Evolutionary conservation across 2,113 vertebrate genomes (phyloP), one percentile per base, ranked within the genome.

Genomic region (Corvus cornix): DNA sequence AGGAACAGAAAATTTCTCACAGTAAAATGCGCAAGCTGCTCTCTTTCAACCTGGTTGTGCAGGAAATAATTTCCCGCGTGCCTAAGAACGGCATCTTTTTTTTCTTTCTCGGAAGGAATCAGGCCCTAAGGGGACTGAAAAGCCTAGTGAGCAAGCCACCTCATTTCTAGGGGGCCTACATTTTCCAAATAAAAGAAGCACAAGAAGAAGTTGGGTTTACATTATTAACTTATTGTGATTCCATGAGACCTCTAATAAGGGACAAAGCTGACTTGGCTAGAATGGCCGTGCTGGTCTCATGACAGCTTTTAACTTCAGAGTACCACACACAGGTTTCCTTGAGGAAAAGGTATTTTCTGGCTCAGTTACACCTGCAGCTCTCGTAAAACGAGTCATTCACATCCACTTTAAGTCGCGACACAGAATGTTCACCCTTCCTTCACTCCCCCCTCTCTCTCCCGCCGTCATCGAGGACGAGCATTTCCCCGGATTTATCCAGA

Each of bases 31-130:
- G 70, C 17, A 55, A 72, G 28, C 56, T 68, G 41, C 16, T 91
- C 41, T 56, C 41, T 41, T 92, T 37, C 39, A 31, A 62, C 64
- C 46, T 39, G 14, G 33, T 33, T 1, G 0, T 0, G 0, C 35
- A 68, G 26, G 48, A 84, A 66, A 69, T 19, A 14, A 79, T 31
- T 64, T 75, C 58, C 41, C 58, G 31, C 26, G 26, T 0, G 2
- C 24, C 69, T 13, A 51, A 66, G 35, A 63, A n/a, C 0, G 0
- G 23, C 48, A 35, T 16, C 17, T 5, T 55, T 76, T 55, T 55
- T 75, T 48, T 59, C 75, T 49, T 39, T 70, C 33, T 73, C 73
- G 17, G 14, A 37, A 55, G 17, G 28, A 63, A 83, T 22, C 14
- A 13, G 31, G 20, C 55, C 48, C 27, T 64, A 31, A 39, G 31